A percentile compares a stretch with the other conserved stretches of the same genome.
Conservation (phyloP, 2,797 vertebrate genomes). For the Gallinago stenura region DNA sequence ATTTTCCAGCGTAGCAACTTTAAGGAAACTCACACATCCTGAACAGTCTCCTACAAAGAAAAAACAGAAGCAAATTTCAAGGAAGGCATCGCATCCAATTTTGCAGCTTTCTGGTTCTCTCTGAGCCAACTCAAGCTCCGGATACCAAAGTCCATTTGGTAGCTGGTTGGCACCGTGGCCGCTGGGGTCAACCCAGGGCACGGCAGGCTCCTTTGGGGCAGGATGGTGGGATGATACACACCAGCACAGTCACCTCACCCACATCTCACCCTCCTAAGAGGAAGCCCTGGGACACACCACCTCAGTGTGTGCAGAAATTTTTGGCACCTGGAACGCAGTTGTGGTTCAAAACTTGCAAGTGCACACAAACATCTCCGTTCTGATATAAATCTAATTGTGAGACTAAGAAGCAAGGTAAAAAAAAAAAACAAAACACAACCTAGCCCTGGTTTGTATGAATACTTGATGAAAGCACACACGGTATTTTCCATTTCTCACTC, state of each 20-base stretch:
- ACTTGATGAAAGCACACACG: background rate
- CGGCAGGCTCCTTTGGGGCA: background rate
- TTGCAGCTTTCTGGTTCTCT: background rate
- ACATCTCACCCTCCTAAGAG: background rate
- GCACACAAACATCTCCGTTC: background rate
- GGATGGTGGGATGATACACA: fast-evolving
- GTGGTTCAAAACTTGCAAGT: background rate
- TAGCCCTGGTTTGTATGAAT: background rate
- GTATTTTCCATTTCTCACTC: background rate
- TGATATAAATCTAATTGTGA: background rate
- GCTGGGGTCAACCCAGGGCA: background rate
- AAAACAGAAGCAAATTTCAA: background rate
- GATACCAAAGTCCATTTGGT: background rate
- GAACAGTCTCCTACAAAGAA: background rate
- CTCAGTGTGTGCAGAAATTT: background rate
- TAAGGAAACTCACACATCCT: background rate
- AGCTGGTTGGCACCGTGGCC: fast-evolving
- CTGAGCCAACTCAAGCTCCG: background rate
- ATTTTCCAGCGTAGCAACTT: background rate
- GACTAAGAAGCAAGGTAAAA: background rate
- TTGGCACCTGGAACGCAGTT: background rate
- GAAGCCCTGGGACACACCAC: background rate
- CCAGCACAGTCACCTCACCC: background rate
- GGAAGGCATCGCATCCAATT: background rate
- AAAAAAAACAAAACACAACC: background rate